These are phyloP conservation scores for Erebia aethiops DNA, from an alignment of 2,888 invertebrate genomes.

Conservation along the genomic window DNA sequence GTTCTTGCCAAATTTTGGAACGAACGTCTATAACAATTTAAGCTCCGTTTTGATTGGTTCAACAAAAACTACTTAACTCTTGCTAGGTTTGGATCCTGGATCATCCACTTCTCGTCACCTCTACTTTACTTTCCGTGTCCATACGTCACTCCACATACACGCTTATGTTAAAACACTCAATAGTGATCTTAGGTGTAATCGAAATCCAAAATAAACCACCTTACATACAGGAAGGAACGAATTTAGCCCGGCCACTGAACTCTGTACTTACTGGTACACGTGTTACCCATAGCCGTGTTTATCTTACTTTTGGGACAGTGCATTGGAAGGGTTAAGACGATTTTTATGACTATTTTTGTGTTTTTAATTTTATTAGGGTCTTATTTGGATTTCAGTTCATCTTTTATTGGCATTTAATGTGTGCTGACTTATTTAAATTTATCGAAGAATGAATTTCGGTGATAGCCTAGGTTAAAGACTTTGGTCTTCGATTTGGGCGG, in stretches of 20 bases:
- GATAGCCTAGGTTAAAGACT: too few relatives aligned
- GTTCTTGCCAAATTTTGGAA: too few relatives aligned
- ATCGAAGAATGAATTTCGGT: too few relatives aligned
- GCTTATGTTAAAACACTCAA: constrained; percentile 37
- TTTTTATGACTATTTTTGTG: constrained; percentile 13
- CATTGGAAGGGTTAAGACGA: constrained; percentile 19
- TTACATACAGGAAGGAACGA: constrained; percentile 61
- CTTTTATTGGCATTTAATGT: neutral
- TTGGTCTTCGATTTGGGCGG: too few relatives aligned
- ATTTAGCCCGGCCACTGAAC: constrained; percentile 73
- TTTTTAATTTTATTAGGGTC: neutral
- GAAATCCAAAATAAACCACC: constrained; percentile 51
- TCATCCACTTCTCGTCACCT: constrained; percentile 9
- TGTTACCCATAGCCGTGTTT: constrained; percentile 51
- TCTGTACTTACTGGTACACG: constrained; percentile 53
- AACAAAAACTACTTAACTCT: neutral
- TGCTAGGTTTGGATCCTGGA: neutral
- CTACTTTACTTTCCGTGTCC: neutral
- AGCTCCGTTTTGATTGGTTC: too few relatives aligned
- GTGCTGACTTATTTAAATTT: too few relatives aligned
- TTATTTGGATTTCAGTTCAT: neutral
- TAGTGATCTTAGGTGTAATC: constrained; percentile 47
- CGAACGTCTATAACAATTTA: too few relatives aligned
- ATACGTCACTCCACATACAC: constrained; percentile 38
- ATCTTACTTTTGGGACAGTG: constrained; percentile 34